These are phyloP conservation scores for Vidua macroura DNA, from an alignment of 2,113 vertebrate genomes.

Conservation along the genomic window DNA sequence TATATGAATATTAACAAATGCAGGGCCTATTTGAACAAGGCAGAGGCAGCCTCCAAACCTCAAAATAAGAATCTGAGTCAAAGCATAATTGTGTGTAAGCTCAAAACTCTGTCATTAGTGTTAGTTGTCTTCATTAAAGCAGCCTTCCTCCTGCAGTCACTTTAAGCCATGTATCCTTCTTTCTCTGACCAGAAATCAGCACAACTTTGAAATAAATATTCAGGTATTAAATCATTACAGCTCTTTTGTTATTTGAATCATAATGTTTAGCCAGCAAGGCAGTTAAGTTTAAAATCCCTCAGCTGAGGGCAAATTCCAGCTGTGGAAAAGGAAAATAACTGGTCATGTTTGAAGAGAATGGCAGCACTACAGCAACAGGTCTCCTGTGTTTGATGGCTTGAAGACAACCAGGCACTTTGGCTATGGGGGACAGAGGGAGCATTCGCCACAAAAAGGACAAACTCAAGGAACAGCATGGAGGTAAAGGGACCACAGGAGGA, in stretches of 20 bases:
- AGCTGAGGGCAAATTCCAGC: background rate
- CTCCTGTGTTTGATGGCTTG: background rate
- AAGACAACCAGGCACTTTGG: background rate
- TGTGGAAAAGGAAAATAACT: background rate
- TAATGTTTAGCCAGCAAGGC: background rate
- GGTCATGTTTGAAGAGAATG: background rate
- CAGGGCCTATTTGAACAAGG: background rate
- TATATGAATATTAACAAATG: background rate
- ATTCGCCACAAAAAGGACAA: background rate
- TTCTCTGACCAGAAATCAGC: background rate
- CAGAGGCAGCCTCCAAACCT: background rate
- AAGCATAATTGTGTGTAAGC: background rate
- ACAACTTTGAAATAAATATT: background rate
- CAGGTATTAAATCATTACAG: background rate
- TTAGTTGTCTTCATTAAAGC: background rate
- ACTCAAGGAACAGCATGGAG: background rate
- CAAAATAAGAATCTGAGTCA: background rate
- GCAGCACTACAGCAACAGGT: background rate
- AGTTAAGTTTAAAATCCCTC: background rate
- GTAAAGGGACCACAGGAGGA: background rate
- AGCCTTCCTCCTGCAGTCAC: background rate
- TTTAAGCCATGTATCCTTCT: background rate
- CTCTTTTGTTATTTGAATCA: background rate
- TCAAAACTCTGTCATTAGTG: background rate
- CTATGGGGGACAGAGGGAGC: background rate